phyloP scores from a whole-genome alignment of 2,888 invertebrate genomes.

The Epinotia demarniana region DNA sequence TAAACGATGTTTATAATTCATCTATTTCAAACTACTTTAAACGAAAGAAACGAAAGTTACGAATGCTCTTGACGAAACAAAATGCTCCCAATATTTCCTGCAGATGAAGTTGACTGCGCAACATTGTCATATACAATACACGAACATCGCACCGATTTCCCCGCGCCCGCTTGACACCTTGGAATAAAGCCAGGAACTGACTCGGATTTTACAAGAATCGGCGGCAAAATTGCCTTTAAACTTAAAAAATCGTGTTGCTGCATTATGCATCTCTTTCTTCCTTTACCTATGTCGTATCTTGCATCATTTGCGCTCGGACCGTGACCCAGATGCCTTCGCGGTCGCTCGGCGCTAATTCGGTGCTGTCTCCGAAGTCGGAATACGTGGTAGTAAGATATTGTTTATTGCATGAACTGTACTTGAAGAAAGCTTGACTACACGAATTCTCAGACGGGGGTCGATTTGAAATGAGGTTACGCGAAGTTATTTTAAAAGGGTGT shows the following conservation, averaged over 20 bases:
- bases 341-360: slow-evolving; percentile 68
- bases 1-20: neutral
- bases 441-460: slow-evolving; percentile 13
- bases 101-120: slow-evolving; percentile 28
- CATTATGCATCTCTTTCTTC: slow-evolving; percentile 51
- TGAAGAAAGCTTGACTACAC: neutral
- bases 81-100: slow-evolving; percentile 3
- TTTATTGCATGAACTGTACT: slow-evolving; percentile 31
- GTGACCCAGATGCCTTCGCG: slow-evolving; percentile 72
- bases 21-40: neutral
- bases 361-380: slow-evolving; percentile 58
- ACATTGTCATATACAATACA: slow-evolving; percentile 17
- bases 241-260: slow-evolving; percentile 28
- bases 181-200: slow-evolving; percentile 30
- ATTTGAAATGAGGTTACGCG: neutral
- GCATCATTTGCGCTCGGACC: slow-evolving; percentile 59
- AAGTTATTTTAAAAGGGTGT: neutral
- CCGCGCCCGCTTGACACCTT: slow-evolving; percentile 23
- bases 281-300: slow-evolving; percentile 45
- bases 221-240: slow-evolving; percentile 25
- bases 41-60: neutral
- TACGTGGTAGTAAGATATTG: slow-evolving; percentile 45
- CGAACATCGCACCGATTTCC: slow-evolving; percentile 13
- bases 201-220: slow-evolving; percentile 23
- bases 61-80: neutral